A percentile compares a stretch with the other conserved stretches of the same genome.
Evolutionary conservation across 2,797 vertebrate genomes (phyloP).

Genomic region (Gymnocypris eckloni): DNA sequence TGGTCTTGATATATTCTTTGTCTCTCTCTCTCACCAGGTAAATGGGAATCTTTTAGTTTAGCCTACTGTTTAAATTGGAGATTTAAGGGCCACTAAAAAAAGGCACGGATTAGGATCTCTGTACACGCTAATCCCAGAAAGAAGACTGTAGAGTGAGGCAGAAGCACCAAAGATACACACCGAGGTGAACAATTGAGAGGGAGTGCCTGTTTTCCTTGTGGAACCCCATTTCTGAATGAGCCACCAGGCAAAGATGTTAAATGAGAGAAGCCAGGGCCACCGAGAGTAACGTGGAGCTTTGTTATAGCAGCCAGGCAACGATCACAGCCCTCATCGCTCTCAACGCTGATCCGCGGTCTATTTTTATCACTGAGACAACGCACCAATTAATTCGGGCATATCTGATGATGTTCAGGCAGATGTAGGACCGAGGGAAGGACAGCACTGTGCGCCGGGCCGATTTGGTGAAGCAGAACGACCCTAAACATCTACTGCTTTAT

Average conservation of each 20-base stretch:
- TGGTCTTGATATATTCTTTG: not conserved
- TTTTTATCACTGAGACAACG: constrained; percentile 25
- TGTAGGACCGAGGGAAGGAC: constrained; percentile 18
- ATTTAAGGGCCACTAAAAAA: constrained; percentile 36
- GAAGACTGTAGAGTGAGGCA: not conserved
- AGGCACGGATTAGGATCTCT: constrained; percentile 51
- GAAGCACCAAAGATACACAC: not conserved
- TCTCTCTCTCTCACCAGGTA: constrained; percentile 11
- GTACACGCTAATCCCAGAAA: constrained; percentile 32
- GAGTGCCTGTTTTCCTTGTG: constrained; percentile 26
- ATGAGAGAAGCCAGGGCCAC: constrained; percentile 12
- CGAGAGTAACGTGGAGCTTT: not conserved
- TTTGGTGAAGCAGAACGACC: not conserved
- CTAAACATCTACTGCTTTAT: not conserved
- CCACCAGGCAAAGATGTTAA: constrained; percentile 32
- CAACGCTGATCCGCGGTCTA: constrained; percentile 17
- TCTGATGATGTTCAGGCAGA: constrained; percentile 32
- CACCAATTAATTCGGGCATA: constrained; percentile 20
- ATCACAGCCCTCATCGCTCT: constrained; percentile 24
- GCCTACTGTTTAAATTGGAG: not conserved
- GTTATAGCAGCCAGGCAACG: constrained; percentile 39
- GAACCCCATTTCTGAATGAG: constrained; percentile 5
- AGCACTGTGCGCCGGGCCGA: constrained; percentile 12
- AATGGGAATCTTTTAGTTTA: constrained; percentile 6
- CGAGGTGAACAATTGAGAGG: not conserved